Percentiles rank a stretch among this genome's conserved stretches.
These are phyloP conservation scores for Frankliniella fusca DNA, from an alignment of 2,888 invertebrate species.

Conservation along the genomic window DNA sequence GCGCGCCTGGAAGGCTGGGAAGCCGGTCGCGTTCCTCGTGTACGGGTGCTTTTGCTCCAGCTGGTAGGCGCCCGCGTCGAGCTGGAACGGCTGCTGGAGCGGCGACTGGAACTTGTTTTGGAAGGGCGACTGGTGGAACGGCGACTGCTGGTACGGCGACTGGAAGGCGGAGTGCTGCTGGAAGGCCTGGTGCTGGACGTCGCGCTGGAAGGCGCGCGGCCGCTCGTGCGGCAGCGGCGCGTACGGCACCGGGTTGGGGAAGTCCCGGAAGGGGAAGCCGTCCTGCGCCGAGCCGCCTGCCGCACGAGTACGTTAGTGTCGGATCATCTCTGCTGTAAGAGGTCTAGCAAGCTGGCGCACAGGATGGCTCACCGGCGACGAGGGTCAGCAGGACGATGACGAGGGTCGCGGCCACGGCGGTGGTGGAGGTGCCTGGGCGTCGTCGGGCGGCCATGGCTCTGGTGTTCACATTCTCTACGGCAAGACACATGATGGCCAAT, in stretches of 20 bases:
- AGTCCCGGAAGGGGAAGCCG: conserved; percentile 8
- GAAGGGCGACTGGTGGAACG: background rate
- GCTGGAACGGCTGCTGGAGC: background rate
- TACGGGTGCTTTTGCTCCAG: background rate
- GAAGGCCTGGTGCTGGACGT: background rate
- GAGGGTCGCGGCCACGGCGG: background rate
- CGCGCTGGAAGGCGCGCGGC: background rate
- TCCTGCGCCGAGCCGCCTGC: background rate
- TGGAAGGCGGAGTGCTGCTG: background rate
- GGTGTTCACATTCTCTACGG: conserved; percentile 13
- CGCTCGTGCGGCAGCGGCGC: background rate
- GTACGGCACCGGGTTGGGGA: conserved; percentile 16
- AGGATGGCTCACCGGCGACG: background rate
- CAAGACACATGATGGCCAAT: background rate
- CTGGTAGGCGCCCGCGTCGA: background rate
- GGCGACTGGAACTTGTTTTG: background rate
- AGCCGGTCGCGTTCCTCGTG: background rate
- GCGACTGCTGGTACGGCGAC: background rate
- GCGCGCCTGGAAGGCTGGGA: background rate
- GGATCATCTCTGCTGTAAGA: background rate
- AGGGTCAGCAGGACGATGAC: background rate
- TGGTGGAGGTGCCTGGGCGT: background rate
- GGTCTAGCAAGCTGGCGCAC: background rate
- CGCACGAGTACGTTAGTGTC: background rate
- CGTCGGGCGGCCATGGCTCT: background rate